Conservation (phyloP, 2,113 vertebrate species). For the Cyprinus carpio region DNA sequence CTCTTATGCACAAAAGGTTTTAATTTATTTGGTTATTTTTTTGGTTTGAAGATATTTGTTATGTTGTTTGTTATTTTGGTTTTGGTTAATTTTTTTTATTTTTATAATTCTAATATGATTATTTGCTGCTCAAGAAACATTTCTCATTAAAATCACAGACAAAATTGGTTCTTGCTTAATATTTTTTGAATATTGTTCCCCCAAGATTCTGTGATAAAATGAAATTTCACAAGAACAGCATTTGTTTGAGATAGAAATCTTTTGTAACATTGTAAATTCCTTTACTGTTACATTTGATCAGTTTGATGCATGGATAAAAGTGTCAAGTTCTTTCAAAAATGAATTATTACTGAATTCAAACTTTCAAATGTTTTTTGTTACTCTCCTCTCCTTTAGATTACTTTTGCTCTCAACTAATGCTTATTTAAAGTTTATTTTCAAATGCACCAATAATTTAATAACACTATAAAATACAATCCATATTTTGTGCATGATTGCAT, state of each 20-base stretch:
- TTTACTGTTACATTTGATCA: too few species aligned
- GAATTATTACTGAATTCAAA: too few species aligned
- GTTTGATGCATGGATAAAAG: too few species aligned
- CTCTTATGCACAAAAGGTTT: background rate
- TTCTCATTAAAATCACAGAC: background rate
- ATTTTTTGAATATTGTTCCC: too few species aligned
- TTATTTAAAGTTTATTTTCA: background rate
- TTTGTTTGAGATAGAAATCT: background rate
- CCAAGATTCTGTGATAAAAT: background rate
- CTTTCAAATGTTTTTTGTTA: too few species aligned
- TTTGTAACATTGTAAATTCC: background rate
- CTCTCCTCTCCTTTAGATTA: background rate
- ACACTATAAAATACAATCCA: background rate
- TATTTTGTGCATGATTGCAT: background rate
- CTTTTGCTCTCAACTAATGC: background rate
- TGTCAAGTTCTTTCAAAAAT: too few species aligned
- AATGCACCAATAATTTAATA: background rate
- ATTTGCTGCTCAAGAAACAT: too few species aligned
- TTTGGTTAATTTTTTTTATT: too few species aligned
- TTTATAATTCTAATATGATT: background rate
- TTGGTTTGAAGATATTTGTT: too few species aligned
- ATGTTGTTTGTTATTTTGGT: too few species aligned
- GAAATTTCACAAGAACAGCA: background rate
- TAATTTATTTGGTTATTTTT: too few species aligned
- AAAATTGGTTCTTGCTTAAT: background rate